Conservation (phyloP, 2,888 invertebrate genomes). For the Laothoe populi region DNA sequence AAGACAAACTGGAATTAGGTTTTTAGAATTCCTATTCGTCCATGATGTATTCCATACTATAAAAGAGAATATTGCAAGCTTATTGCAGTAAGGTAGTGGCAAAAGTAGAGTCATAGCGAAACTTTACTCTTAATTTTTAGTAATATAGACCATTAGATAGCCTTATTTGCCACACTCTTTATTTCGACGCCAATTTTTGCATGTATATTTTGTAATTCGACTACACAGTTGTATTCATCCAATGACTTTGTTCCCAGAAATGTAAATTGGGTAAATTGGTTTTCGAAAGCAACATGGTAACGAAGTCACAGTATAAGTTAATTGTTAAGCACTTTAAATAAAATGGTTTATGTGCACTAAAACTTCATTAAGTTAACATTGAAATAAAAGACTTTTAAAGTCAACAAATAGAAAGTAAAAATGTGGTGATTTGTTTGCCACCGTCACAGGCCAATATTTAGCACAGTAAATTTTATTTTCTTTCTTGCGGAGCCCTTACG, state of each 20-base stretch:
- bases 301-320: constrained; percentile 27
- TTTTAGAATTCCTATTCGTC: background rate
- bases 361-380: constrained; percentile 26
- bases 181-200: constrained; percentile 69
- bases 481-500: constrained; percentile 85
- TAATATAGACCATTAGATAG: constrained; percentile 62
- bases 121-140: constrained; percentile 77
- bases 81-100: constrained; percentile 76
- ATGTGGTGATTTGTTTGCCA: constrained; percentile 59
- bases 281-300: constrained; percentile 28
- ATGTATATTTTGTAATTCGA: constrained; percentile 59
- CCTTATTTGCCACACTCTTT: constrained; percentile 78
- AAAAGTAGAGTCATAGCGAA: constrained; percentile 83
- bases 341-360: constrained; percentile 29
- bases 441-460: constrained; percentile 66
- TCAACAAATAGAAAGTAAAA: background rate
- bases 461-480: constrained; percentile 84
- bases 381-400: constrained; percentile 9
- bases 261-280: constrained; percentile 6
- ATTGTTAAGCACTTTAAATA: constrained; percentile 37
- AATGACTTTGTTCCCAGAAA: constrained; percentile 34
- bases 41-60: constrained; percentile 5
- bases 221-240: constrained; percentile 29
- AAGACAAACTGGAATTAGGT: constrained; percentile 1
- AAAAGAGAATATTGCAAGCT: constrained; percentile 58